Base-by-base conservation (phyloP, 2,113 vertebrate genomes). In the Heterocephalus glaber region DNA sequence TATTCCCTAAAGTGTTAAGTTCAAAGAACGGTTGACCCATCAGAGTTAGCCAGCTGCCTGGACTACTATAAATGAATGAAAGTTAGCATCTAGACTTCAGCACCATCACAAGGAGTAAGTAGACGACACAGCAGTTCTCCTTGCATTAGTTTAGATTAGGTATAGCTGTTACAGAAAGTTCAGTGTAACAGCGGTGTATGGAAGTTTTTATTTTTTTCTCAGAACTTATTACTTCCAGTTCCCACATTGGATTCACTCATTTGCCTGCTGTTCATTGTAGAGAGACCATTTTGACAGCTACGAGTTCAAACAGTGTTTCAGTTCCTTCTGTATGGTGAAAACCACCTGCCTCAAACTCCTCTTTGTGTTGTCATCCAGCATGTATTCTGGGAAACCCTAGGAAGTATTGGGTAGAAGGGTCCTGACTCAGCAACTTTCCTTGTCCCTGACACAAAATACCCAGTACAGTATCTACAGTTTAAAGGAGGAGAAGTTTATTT, bases 241-340 rank as follows among this genome's bases (percentile, higher is more conserved):
- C 52, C 38, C 35, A 26, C 90, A 17, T 44, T 83, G 30, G 56
- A 65, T 66, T 89, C 35, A 63, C 47, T 95, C 61, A 61, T 90
- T 92, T 90, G 33, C 52, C 33, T 92, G 38, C 56, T 94, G 87
- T 88, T 90, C 44, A 79, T 66, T 49, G 2, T 58, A 79, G 33
- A 65, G 66, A 83, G n/a, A 65, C 77, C 56, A 80, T 82, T 91
- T 86, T 89, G 60, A 86, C 13, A 92, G 82, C 74, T 82, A 77
- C 66, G 79, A 77, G 16, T 70, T 90, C 56, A 79, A 86, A 86
- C 47, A 63, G 94, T 76, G 2, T 89, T 94, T 88, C 56, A 84
- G 17, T 94, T 92, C 65, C 49, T 30, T 93, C n/a, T 88, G 3
- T 68, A 41, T 95, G n/a, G n/a, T 56, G 74, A 91, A 92, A 89